phyloP scores from a whole-genome alignment of 2,888 invertebrate species.

The Punctoribates punctum region DNA sequence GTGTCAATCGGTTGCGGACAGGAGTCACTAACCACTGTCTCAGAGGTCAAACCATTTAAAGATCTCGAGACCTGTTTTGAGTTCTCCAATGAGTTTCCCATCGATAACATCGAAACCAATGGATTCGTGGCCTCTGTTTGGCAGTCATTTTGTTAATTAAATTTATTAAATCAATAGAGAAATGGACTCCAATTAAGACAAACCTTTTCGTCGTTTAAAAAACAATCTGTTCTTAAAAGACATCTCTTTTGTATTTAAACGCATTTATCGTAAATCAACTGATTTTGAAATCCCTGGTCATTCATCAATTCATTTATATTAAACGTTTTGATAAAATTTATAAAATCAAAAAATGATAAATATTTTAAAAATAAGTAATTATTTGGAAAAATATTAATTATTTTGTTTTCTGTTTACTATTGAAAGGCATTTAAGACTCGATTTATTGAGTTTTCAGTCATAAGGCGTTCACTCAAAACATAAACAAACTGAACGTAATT shows the following conservation, averaged over 20 bases:
- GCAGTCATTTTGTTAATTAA: neutral
- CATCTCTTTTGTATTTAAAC: neutral
- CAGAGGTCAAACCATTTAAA: neutral
- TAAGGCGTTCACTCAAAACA: no score
- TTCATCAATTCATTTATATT: no score
- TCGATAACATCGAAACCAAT: conserved; percentile 14
- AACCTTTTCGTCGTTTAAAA: conserved; percentile 16
- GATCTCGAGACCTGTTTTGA: neutral
- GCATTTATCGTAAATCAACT: no score
- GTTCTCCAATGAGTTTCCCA: neutral
- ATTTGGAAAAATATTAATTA: no score
- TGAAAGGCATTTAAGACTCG: no score
- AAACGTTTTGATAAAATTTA: no score
- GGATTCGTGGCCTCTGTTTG: neutral
- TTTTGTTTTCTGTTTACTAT: no score
- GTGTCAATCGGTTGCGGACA: neutral
- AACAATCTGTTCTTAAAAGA: conserved; percentile 11
- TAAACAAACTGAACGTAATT: no score
- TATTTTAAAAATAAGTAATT: no score
- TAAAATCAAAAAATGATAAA: no score
- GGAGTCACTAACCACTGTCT: neutral
- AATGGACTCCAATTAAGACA: neutral
- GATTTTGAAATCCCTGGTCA: no score
- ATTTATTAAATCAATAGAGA: neutral
- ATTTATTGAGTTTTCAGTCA: no score